Base-by-base conservation (phyloP, 2,888 invertebrate species). In the Margaritifera margaritifera region DNA sequence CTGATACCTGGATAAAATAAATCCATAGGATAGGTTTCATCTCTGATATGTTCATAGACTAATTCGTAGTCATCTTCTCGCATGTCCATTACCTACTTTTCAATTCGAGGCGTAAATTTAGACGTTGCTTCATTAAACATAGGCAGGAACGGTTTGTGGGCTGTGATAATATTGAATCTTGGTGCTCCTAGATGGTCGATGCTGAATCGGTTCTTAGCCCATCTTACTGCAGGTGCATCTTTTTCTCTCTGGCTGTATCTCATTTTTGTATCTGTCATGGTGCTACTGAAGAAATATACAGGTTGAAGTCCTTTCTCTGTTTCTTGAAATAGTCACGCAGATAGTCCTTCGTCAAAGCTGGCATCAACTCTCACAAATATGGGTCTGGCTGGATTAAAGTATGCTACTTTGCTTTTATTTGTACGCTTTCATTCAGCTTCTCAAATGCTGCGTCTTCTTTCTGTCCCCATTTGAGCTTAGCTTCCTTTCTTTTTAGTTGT, bases 171-270 rank as follows among this genome's bases (percentile, higher is more conserved):
- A 42, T 62, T 68, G 59, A 74, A 68, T 50, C 52, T 66, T 53
- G 71, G 68, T 42, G 74, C 74, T 50, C 74, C 71, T 60, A 65
- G 52, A 42, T 67, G 42, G 52, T 73, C 64, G n/a, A 69, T 69
- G 11, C 64, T 52, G 56, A 73, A 66, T 55, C 68, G 6, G 31
- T 62, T 57, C 53, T 63, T 64, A 19, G 66, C 66, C 70, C 70
- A 63, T 59, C 24, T 61, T 18, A 72, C 54, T 19, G 69, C 62
- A 22, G 64, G 52, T 8, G 67, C 61, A 27, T 71, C 68, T 56
- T 64, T 62, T n/a, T 62, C 62, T 11, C 64, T 72, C 31, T 72
- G 72, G n/a, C 66, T 66, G 52, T 64, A 72, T 52, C 65, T 51
- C 31, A 66, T 58, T 50, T 72, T 66, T 50, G 69, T 72, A 20